Conservation (phyloP, 1,140 invertebrate species). For the Drosophila nigromelanica region DNA sequence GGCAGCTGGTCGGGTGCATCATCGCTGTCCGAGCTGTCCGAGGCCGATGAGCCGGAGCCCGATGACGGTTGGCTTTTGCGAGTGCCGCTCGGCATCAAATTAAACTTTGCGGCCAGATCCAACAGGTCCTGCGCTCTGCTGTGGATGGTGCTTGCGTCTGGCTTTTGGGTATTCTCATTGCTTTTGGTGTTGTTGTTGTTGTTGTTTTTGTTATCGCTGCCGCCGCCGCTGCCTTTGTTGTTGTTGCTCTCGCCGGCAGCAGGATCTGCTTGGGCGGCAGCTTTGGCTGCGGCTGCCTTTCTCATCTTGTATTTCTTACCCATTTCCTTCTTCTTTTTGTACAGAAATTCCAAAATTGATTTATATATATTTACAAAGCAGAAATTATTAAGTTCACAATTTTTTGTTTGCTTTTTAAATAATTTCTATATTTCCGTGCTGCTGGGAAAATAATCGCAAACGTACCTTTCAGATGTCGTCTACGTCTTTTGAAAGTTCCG, state of each 20-base stretch:
- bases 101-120: conserved; percentile 22
- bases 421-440: not conserved
- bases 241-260: not conserved
- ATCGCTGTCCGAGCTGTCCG: conserved; percentile 32
- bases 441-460: not conserved
- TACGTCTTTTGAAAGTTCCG: not conserved
- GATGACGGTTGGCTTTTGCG: conserved; percentile 3
- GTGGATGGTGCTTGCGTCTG: not conserved
- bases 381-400: not conserved
- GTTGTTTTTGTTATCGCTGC: not conserved
- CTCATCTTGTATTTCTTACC: conserved; percentile 61
- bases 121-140: conserved; percentile 34
- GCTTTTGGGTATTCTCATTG: not conserved
- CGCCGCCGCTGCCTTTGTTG: not conserved
- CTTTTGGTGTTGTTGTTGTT: too few species aligned
- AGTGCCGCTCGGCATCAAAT: not conserved
- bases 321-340: conserved; percentile 28
- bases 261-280: not conserved
- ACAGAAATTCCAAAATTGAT: not conserved
- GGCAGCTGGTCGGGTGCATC: conserved; percentile 19
- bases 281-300: conserved; percentile 31
- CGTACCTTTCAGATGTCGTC: not conserved
- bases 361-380: not conserved
- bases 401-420: not conserved
- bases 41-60: not conserved